A percentile compares a stretch with the other conserved stretches of the same genome.
Evolutionary conservation across 2,888 invertebrate species (phyloP).

Genomic region (Metellina segmentata): DNA sequence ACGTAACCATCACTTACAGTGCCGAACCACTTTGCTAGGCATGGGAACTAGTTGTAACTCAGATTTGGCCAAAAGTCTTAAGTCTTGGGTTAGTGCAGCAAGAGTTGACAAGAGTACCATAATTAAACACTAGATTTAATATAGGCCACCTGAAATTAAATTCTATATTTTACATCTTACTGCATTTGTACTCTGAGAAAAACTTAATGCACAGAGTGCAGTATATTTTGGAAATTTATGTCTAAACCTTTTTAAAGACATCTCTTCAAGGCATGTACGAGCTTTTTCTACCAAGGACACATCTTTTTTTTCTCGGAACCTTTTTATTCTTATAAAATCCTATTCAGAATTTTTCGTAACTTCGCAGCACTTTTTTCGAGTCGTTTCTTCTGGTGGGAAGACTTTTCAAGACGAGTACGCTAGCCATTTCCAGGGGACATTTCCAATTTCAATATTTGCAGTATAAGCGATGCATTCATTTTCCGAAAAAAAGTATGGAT

Average conservation of each 20-base stretch:
- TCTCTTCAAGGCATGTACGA: background rate
- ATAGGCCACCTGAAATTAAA: too few species aligned
- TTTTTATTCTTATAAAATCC: background rate
- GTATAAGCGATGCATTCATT: background rate
- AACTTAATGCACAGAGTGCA: background rate
- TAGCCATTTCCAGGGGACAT: background rate
- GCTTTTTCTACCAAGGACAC: background rate
- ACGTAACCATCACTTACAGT: too few species aligned
- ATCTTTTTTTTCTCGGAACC: background rate
- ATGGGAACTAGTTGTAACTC: too few species aligned
- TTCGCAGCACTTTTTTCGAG: slow-evolving; percentile 23
- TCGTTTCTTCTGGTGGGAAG: slow-evolving; percentile 6
- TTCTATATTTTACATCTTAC: too few species aligned
- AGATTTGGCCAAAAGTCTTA: too few species aligned
- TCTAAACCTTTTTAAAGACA: background rate
- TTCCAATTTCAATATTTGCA: slow-evolving; percentile 17
- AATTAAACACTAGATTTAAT: too few species aligned
- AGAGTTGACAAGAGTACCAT: too few species aligned
- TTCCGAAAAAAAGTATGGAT: too few species aligned
- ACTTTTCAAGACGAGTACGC: slow-evolving; percentile 9
- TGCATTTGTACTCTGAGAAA: too few species aligned
- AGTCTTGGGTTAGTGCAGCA: too few species aligned
- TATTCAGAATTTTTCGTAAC: slow-evolving; percentile 14
- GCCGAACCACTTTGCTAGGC: too few species aligned
- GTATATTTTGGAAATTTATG: background rate